phyloP scores from a whole-genome alignment of 2,113 vertebrate genomes.

The Pollimyrus isidori region DNA sequence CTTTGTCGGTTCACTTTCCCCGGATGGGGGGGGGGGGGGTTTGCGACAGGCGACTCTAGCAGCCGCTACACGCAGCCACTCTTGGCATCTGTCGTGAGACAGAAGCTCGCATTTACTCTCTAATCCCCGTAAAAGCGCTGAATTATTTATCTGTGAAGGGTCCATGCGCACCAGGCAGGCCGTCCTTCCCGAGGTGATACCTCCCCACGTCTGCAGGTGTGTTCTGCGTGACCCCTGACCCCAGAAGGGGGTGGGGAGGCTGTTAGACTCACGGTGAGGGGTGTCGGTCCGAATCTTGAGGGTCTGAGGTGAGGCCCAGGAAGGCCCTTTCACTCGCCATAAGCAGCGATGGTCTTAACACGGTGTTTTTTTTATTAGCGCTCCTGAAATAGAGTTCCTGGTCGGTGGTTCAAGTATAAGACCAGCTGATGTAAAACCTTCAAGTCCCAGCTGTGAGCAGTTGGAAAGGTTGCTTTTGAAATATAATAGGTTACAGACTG shows the following conservation, averaged over 20 bases:
- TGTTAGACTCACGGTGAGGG: constrained; percentile 54
- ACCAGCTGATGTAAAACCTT: constrained; percentile 39
- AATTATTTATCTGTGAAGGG: constrained; percentile 42
- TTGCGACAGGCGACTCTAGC: neutral
- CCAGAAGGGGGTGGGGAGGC: constrained; percentile 38
- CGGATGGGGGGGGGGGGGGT: neutral
- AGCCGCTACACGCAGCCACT: constrained; percentile 4
- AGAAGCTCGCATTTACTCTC: constrained; percentile 33
- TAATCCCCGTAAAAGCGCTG: constrained; percentile 41
- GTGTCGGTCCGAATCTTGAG: constrained; percentile 55
- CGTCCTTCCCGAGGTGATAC: constrained; percentile 23
- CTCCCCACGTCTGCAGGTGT: constrained; percentile 46
- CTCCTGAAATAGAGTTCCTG: constrained; percentile 46
- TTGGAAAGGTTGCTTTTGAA: neutral
- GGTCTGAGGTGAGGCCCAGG: constrained; percentile 49
- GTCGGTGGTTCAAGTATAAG: constrained; percentile 52
- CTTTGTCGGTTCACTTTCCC: constrained; percentile 3
- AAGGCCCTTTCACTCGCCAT: constrained; percentile 29
- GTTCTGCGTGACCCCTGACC: constrained; percentile 49
- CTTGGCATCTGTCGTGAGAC: constrained; percentile 32
- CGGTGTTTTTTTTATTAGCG: neutral
- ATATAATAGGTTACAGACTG: neutral
- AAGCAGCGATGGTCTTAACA: constrained; percentile 21
- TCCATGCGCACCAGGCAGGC: constrained; percentile 34
- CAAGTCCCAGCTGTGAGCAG: constrained; percentile 10